Conservation (phyloP, 2,113 vertebrate species). For the Gallinago paraguaiae region DNA sequence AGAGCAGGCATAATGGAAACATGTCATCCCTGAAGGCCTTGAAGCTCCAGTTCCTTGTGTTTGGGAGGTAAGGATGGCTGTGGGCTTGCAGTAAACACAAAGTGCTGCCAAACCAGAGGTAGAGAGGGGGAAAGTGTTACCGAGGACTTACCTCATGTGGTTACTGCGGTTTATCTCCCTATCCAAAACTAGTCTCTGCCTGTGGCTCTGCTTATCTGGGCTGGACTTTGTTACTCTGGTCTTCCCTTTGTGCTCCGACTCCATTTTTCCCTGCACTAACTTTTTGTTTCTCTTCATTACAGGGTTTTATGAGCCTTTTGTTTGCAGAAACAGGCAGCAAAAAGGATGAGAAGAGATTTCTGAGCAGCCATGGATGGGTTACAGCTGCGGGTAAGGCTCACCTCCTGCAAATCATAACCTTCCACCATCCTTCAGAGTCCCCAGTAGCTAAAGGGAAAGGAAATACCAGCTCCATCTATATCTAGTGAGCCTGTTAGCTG, state of each 20-base stretch:
- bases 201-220: background rate
- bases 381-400: slow-evolving; percentile 53
- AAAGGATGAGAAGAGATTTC: background rate
- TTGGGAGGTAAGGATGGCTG: background rate
- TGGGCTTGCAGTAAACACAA: background rate
- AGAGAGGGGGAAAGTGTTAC: background rate
- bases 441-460: background rate
- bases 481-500: background rate
- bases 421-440: background rate
- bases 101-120: background rate
- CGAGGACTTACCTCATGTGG: background rate
- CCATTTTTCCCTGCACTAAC: background rate
- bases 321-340: background rate
- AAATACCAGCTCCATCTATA: background rate
- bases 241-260: background rate
- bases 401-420: background rate
- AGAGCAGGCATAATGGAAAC: background rate
- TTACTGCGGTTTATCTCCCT: background rate
- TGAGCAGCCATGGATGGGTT: slow-evolving; percentile 55
- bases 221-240: background rate
- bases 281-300: background rate
- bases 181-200: background rate
- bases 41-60: background rate
- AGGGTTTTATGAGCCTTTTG: background rate
- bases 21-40: background rate